phyloP scores from a whole-genome alignment of 2,797 vertebrate genomes.

The Zalophus californianus region DNA sequence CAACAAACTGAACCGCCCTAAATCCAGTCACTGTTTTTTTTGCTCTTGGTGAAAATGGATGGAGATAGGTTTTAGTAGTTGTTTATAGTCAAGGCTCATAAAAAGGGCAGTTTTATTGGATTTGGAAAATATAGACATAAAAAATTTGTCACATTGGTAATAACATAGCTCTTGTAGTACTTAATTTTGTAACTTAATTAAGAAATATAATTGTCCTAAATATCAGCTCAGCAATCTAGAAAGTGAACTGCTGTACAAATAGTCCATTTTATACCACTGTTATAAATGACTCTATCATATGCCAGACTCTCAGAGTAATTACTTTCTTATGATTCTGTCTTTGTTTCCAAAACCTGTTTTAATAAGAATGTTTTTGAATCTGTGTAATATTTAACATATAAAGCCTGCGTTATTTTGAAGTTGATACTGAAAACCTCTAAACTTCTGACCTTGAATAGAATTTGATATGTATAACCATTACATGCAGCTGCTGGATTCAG shows the following conservation, averaged over 20 bases:
- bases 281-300: neutral
- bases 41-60: conserved; percentile 6
- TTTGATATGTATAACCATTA: conserved; percentile 82
- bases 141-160: neutral
- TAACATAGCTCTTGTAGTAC: neutral
- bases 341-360: conserved; percentile 58
- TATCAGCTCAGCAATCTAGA: conserved; percentile 41
- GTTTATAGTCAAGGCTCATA: conserved; percentile 23
- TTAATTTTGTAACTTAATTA: conserved; percentile 63
- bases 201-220: conserved; percentile 24
- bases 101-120: conserved; percentile 54
- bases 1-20: neutral
- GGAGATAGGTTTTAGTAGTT: neutral
- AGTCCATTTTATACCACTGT: conserved; percentile 14
- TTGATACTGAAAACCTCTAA: conserved; percentile 81
- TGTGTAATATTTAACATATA: conserved; percentile 14
- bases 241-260: conserved; percentile 22
- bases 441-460: conserved; percentile 83
- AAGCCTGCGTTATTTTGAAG: conserved; percentile 72
- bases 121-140: neutral
- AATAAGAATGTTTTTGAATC: conserved; percentile 50
- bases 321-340: conserved; percentile 47
- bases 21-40: conserved; percentile 12
- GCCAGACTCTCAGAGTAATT: conserved; percentile 39
- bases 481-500: conserved; percentile 75